These are phyloP conservation scores for Lepidothrix coronata DNA, from an alignment of 2,113 vertebrate species.

Conservation along the genomic window DNA sequence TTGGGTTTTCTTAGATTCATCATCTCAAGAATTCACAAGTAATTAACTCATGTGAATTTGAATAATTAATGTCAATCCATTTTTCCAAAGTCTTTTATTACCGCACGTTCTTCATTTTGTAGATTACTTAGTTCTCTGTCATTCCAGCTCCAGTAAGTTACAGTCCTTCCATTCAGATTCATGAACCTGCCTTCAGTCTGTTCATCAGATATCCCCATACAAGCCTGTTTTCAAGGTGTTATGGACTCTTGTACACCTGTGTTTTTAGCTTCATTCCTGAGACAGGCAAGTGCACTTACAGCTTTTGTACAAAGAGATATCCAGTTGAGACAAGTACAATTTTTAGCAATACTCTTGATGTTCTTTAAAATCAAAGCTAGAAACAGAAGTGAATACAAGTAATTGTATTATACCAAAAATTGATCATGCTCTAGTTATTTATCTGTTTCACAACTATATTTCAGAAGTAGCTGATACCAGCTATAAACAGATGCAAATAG, in stretches of 20 bases:
- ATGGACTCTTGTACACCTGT: neutral
- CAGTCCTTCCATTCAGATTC: neutral
- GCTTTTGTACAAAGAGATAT: neutral
- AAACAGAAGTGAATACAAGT: neutral
- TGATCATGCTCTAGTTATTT: neutral
- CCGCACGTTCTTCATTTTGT: neutral
- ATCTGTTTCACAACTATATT: too few relatives aligned
- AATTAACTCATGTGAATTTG: neutral
- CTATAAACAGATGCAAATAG: neutral
- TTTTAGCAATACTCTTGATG: neutral
- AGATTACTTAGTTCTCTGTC: neutral
- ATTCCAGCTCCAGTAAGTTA: neutral
- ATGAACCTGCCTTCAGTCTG: slow-evolving; percentile 1
- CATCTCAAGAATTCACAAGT: neutral
- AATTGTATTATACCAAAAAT: neutral
- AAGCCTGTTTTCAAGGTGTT: neutral
- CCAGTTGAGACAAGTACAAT: neutral
- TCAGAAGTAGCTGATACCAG: neutral
- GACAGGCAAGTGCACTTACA: neutral
- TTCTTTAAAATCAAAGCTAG: neutral
- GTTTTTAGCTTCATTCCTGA: neutral
- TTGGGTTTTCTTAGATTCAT: neutral
- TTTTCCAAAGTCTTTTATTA: neutral
- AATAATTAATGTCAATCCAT: neutral
- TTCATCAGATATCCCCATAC: neutral